Percentiles rank a stretch among this genome's conserved stretches.
Conservation (phyloP, 2,888 invertebrate species). For the Antitype chi region DNA sequence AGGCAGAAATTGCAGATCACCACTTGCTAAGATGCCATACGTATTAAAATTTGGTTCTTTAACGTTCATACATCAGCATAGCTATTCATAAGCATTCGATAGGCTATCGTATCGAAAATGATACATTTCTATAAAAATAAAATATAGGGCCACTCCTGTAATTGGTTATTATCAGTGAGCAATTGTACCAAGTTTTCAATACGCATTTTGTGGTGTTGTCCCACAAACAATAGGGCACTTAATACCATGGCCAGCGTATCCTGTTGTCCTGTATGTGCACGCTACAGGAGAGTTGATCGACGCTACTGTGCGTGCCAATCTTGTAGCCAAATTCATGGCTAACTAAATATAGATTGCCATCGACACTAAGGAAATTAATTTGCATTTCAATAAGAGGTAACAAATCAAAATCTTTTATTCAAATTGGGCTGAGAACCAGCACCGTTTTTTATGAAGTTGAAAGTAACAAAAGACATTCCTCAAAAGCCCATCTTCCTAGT, state of each 20-base stretch:
- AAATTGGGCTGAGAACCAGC: background rate
- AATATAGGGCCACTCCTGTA: background rate
- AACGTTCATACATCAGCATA: background rate
- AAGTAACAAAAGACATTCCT: background rate
- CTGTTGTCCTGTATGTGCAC: too few relatives aligned
- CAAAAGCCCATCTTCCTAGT: background rate
- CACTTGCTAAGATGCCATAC: background rate
- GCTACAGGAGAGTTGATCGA: too few relatives aligned
- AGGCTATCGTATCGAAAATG: too few relatives aligned
- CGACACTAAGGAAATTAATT: background rate
- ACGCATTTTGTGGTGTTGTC: background rate
- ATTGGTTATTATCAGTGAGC: too few relatives aligned
- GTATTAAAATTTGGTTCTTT: background rate
- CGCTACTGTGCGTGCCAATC: too few relatives aligned
- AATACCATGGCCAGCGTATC: too few relatives aligned
- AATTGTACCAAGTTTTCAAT: background rate
- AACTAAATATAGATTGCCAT: too few relatives aligned
- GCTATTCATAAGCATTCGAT: too few relatives aligned
- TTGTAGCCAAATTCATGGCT: too few relatives aligned
- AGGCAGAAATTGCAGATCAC: background rate
- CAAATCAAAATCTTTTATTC: background rate
- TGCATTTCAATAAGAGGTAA: constrained; percentile 3
- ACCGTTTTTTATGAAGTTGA: too few relatives aligned
- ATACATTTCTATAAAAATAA: background rate
- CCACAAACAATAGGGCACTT: too few relatives aligned